phyloP scores from a whole-genome alignment of 1,140 invertebrate genomes.

The Paralvinella palmiformis region DNA sequence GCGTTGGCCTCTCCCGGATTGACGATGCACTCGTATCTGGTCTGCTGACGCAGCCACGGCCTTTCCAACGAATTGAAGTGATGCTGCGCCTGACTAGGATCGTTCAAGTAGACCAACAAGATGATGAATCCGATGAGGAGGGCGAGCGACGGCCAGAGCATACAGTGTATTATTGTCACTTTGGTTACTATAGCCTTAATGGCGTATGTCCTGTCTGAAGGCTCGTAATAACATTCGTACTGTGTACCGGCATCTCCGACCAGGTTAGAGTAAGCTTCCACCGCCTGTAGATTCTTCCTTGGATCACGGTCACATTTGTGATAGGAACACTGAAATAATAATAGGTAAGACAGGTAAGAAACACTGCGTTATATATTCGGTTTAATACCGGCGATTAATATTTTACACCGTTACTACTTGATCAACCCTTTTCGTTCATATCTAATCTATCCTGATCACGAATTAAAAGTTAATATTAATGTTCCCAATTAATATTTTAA shows the following conservation, averaged over 20 bases:
- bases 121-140: constrained; percentile 16
- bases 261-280: constrained; percentile 1
- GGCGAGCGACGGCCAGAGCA: constrained; percentile 20
- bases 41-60: constrained; percentile 14
- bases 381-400: no score
- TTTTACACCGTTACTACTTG: no score
- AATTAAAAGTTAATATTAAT: no score
- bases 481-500: no score
- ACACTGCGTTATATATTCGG: no score
- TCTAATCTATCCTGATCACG: no score
- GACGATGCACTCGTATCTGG: no score
- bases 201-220: constrained; percentile 2
- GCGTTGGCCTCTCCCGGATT: no score
- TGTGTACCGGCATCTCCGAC: background rate
- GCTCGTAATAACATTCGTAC: constrained; percentile 14
- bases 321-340: constrained; percentile 19
- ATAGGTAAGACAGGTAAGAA: no score
- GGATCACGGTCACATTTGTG: constrained; percentile 17
- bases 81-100: background rate
- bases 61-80: constrained; percentile 19
- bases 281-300: constrained; percentile 9
- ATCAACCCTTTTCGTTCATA: no score
- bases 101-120: constrained; percentile 7
- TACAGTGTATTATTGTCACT: constrained; percentile 15
- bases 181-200: constrained; percentile 11